Conservation (phyloP, 1,140 invertebrate genomes). For the Saxidomus purpurata region DNA sequence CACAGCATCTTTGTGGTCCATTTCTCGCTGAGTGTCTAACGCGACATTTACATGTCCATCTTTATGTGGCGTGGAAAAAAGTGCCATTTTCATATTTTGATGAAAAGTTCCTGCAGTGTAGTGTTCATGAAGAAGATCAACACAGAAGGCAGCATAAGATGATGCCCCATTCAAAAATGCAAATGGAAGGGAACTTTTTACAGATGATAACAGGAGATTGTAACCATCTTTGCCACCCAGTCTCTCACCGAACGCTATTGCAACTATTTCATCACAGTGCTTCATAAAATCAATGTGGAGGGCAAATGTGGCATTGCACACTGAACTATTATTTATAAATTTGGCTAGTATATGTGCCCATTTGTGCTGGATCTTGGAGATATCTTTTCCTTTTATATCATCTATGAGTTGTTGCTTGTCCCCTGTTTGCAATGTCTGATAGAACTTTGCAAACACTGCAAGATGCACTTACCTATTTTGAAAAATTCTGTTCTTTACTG, state of each 20-base stretch:
- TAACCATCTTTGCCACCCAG: conserved; percentile 43
- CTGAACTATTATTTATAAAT: no score
- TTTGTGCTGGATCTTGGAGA: no score
- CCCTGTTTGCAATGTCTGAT: no score
- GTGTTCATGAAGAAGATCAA: neutral
- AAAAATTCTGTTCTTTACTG: no score
- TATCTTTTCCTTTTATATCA: no score
- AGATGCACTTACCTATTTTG: no score
- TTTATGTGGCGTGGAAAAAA: conserved; percentile 28
- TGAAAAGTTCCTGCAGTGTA: neutral
- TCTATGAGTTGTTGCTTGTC: no score
- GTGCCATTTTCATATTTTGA: neutral
- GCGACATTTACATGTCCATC: conserved; percentile 30
- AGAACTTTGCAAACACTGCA: no score
- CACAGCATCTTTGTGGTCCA: conserved; percentile 49
- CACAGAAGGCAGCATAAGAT: conserved; percentile 41
- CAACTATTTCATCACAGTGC: conserved; percentile 55
- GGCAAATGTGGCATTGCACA: conserved; percentile 41
- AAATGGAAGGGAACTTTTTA: conserved; percentile 51
- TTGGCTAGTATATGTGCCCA: no score
- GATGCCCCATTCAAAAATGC: conserved; percentile 42
- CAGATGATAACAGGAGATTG: conserved; percentile 12
- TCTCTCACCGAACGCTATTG: neutral
- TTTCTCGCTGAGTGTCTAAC: conserved; percentile 45
- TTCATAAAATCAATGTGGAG: conserved; percentile 49